Evolutionary conservation across 37 sponge, comb jelly and placozoan species (phyloP), one percentile per base, ranked within the genome.

Genomic region (Aphrocallistes beatrix): DNA sequence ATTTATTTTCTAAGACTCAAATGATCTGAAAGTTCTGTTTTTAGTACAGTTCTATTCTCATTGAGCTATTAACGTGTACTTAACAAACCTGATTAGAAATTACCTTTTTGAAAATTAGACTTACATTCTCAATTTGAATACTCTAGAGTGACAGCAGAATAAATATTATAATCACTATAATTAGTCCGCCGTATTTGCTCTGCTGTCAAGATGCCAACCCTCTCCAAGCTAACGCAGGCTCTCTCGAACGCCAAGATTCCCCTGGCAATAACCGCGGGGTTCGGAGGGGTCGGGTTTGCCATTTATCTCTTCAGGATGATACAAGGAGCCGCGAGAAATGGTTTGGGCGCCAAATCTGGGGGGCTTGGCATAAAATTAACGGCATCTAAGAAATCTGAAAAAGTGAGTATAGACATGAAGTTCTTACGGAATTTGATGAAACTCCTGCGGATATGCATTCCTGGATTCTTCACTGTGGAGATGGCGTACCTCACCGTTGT

Each of bases 401-500:
- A 39, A 37, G 95, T 93, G 38, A 86, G 93, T 81, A 90, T 94
- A 0, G 92, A 94, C 81, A 28, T 75, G 81, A 86, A 38, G 16
- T 94, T 94, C 85, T 23, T 92, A 34, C 87, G 85, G 92, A 91
- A 47, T 32, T 86, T 82, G 30, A 23, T 37, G 23, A 85, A 37
- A 37, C 19, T 94, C n/a, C 51, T 94, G 28, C 86, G 82, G 39
- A 91, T 94, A 81, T 38, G 90, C 0, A 39, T 94, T 37, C 94
- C 94, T 19, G 90, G 94, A 36, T 28, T 88, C 38, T 87, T 94
- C 45, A 83, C 86, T 17, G 81, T 91, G 51, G 40, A 93, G 92
- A 39, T 38, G 23, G 94, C 86, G 32, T 94, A 90, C 82, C 50
- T 96, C 36, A 0, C 92, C 0, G 37, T 96, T 37, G 91, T 96